Base-by-base conservation (phyloP, 2,113 vertebrate species). In the Columba janthina region DNA sequence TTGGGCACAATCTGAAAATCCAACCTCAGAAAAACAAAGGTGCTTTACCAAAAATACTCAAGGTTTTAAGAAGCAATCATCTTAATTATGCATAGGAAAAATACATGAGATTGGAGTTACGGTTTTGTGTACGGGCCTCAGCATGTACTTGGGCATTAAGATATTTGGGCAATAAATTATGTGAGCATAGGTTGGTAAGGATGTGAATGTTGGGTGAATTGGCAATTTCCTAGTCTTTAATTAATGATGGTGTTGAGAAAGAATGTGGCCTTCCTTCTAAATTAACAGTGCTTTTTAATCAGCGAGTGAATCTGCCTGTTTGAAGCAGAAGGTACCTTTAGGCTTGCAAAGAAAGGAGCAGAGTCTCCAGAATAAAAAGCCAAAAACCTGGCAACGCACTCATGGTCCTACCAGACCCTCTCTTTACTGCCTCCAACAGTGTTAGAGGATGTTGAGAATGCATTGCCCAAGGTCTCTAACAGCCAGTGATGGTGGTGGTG, bases 151-250 rank as follows among this genome's bases (percentile, higher is more conserved):
- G 90, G 92, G 90, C 93, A 96, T 80, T 69, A 88, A 94, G 92
- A 96, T 86, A 93, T 46, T 71, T 84, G 88, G 92, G 94, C 93
- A 95, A 96, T 90, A 96, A 96, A 96, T 93, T 93, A 94, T 17
- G 57, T 60, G 94, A 97, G 73, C 76, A 81, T 3, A 94, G 90
- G 75, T 67, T 96, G 93, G 92, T 95, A 84, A 97, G 88, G 94
- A 95, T 88, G 79, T 89, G 76, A 93, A 95, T 84, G 94, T 72
- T 84, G 76, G 92, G 93, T 90, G 94, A 97, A 97, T 93, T 94
- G 85, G 95, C 92, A 95, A 95, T 97, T 96, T 96, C 94, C 96
- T 96, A 96, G 94, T 92, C 83, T 81, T 96, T 97, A 95, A 96
- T 96, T 96, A 97, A 91, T 94, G 94, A 96, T 96, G 92, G 73